Evolutionary conservation across 1,140 invertebrate genomes (phyloP), one percentile per base, ranked within the genome.

Genomic region (Littorina saxatilis): DNA sequence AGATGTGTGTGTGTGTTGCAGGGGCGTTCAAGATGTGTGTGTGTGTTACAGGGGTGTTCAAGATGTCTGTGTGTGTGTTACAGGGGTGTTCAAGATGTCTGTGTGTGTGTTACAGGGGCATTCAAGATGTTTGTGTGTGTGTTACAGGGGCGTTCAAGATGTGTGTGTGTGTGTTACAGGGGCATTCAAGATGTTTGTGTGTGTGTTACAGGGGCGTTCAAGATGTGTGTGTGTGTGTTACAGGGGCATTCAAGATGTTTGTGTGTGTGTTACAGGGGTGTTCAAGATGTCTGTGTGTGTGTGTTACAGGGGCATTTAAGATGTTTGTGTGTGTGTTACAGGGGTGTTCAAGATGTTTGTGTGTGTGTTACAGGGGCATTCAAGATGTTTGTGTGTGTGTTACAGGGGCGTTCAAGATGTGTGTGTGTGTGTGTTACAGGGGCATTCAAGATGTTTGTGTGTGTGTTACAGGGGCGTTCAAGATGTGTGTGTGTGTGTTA

Each of bases 161-260:
- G 37, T 70, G 5, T 70, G 7, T 70, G 4, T 35, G 47, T 75
- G 43, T 72, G 13, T 87, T 81, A 23, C 75, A 92, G 92, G 84
- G 1, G 86, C 91, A 95, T 99, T 99, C 91, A 99, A 99, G 93
- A 99, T 99, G 98, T 96, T 96, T 91, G 95, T 96, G n/a, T n/a
- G n/a, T n/a, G n/a, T n/a, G n/a, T n/a, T n/a, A 47, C 43, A 9
- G 43, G 43, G 43, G 17, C 43, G 43, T 47, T 47, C 27, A 47
- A 75, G 43, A 47, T 61, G 37, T 70, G 5, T 70, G 7, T 70
- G 4, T 35, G 29, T 35, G 29, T 63, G 5, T 86, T 82, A 20
- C 73, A 92, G 43, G 43, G 43, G 17, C 43, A 17, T 47, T 47
- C 43, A 47, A 47, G 43, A 47, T 47, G 43, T 47, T 47, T 47